Evolutionary conservation across 2,888 invertebrate genomes (phyloP).

Genomic region (Metopia argyrocephala): DNA sequence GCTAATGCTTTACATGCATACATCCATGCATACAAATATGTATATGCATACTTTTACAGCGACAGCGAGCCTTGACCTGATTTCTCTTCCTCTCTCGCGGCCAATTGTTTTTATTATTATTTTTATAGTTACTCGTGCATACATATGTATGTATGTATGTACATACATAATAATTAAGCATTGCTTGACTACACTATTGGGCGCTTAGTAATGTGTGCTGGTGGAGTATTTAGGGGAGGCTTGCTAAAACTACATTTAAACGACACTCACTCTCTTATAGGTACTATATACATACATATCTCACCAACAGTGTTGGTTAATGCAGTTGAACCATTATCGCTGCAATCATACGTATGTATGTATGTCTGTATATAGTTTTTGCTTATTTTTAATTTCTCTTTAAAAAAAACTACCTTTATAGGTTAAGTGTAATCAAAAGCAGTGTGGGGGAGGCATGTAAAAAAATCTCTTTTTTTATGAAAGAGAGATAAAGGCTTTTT

Average conservation of each 20-base stretch:
- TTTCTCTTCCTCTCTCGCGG: constrained; percentile 79
- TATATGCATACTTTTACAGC: constrained; percentile 68
- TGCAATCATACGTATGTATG: constrained; percentile 51
- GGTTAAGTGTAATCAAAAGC: not conserved
- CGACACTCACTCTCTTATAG: constrained; percentile 39
- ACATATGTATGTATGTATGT: not conserved
- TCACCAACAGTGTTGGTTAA: constrained; percentile 6
- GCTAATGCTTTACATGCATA: constrained; percentile 29
- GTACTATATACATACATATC: not conserved
- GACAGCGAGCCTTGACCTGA: constrained; percentile 77
- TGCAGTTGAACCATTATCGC: constrained; percentile 39
- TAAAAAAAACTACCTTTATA: not conserved
- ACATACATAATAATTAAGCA: constrained; percentile 35
- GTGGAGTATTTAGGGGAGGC: constrained; percentile 54
- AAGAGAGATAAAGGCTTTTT: too few relatives aligned
- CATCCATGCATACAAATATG: constrained; percentile 47
- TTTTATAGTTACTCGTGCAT: too few relatives aligned
- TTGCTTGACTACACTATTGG: not conserved
- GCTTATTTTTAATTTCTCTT: constrained; percentile 22
- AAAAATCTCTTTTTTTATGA: not conserved
- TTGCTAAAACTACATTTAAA: constrained; percentile 38
- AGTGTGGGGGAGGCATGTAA: not conserved
- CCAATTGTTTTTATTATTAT: constrained; percentile 68
- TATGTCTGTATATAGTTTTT: constrained; percentile 25
- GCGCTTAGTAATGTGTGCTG: constrained; percentile 17